phyloP scores from a whole-genome alignment of 1,140 invertebrate species.

The Papilio aristodemus region DNA sequence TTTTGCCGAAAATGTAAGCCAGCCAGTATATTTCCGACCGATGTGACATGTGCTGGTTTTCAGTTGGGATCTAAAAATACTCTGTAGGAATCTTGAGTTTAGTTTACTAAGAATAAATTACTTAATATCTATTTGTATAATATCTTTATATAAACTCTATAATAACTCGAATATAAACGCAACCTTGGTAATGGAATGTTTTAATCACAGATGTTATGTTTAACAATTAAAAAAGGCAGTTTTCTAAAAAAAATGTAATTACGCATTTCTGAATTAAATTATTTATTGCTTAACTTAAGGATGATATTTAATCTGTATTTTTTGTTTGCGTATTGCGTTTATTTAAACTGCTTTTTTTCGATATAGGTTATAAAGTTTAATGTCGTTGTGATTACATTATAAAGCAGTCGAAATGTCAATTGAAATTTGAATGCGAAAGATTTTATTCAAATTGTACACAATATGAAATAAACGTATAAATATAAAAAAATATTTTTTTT shows the following conservation, averaged over 20 bases:
- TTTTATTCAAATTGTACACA: too few relatives aligned
- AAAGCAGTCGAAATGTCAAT: too few relatives aligned
- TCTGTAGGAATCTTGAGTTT: slow-evolving; percentile 3
- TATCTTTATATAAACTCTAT: too few relatives aligned
- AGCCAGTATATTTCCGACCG: background rate
- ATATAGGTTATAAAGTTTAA: too few relatives aligned
- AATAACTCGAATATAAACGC: slow-evolving; percentile 13
- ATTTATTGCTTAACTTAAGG: slow-evolving; percentile 31
- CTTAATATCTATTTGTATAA: slow-evolving; percentile 26
- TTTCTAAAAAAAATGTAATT: background rate
- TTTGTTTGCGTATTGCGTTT: too few relatives aligned
- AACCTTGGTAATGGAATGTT: slow-evolving; percentile 33
- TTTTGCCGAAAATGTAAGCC: background rate
- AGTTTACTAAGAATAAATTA: slow-evolving; percentile 32
- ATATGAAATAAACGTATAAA: too few relatives aligned
- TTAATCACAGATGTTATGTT: slow-evolving; percentile 31
- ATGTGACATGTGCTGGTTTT: background rate
- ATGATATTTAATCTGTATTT: too few relatives aligned
- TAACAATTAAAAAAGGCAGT: background rate
- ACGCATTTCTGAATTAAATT: slow-evolving; percentile 15
- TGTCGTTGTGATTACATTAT: too few relatives aligned
- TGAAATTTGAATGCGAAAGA: too few relatives aligned
- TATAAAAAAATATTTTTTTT: slow-evolving; percentile 13
- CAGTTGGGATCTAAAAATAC: background rate
- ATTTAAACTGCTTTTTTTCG: too few relatives aligned